Base-by-base conservation (phyloP, 1,140 invertebrate species). In the Brachionus rubens region DNA sequence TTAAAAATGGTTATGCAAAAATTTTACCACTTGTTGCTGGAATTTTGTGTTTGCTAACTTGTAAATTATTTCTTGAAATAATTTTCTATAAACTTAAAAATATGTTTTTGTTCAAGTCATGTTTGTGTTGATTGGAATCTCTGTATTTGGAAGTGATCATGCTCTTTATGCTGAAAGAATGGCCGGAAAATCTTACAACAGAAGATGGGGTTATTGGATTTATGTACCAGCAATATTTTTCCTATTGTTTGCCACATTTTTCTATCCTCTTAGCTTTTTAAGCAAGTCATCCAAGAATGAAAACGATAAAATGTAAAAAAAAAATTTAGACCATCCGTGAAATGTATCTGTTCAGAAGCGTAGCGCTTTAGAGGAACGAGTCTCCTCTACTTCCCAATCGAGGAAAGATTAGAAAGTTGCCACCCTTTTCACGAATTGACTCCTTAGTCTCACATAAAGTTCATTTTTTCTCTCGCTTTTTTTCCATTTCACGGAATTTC, bases 181-280 rank as follows among this genome's bases (percentile, higher is more conserved):
- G n/a, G 33, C 33, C 14, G 59, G 36, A 1, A 65, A 43, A 26
- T 21, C 26, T 2, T 41, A 65, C 19, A 43, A 24, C 19, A 43
- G 33, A 43, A 65, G 59, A 65, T 65, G 41, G 19, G 59, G 36
- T 5, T 65, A 65, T 43, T 65, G 59, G 59, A 65, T 65, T 26
- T 43, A 65, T 65, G 16, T 65, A 14, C 19, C 41, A 12, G 59
- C 26, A n/a, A 26, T 43, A 19, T 5, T 65, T 10, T 26, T 65
- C 0, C 59, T 43, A 12, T 26, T 65, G 6, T 24, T 65, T 12
- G 28, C 59, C 1, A 43, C 40, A 14, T 43, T 65, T 43, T 21
- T 41, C 14, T 65, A 43, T 9, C 40, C 59, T 24, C 24, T 65
- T 24, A 65, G 59, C 12, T 65, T 65, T 14, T 43, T 21, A 21